Evolutionary conservation across 1,140 invertebrate species (phyloP).

Genomic region (Tetragnatha versicolor): DNA sequence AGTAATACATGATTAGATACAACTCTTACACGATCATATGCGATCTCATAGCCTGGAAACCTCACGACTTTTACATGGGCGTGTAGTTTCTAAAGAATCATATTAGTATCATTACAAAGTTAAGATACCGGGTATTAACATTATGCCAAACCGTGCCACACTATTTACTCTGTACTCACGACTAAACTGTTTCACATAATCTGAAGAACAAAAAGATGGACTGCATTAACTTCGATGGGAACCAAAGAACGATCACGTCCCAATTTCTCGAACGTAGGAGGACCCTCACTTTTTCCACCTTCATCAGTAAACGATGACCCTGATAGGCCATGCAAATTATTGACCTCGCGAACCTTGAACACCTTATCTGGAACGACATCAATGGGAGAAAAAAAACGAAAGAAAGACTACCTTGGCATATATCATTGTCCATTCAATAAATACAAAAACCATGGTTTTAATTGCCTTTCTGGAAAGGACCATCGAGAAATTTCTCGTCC

Average conservation of each 20-base stretch:
- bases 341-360: conserved; percentile 38
- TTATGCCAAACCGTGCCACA: too few relatives aligned
- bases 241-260: background rate
- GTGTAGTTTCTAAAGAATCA: too few relatives aligned
- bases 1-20: too few relatives aligned
- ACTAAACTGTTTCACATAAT: too few relatives aligned
- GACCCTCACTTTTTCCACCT: background rate
- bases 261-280: background rate
- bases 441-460: conserved; percentile 3
- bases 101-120: too few relatives aligned
- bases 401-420: conserved; percentile 44
- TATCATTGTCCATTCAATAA: conserved; percentile 8
- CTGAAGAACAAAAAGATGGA: too few relatives aligned
- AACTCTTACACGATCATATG: too few relatives aligned
- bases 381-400: background rate
- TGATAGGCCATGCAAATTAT: conserved; percentile 13
- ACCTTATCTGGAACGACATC: conserved; percentile 29
- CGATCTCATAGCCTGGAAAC: too few relatives aligned
- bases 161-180: too few relatives aligned
- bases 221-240: too few relatives aligned
- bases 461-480: conserved; percentile 9
- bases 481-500: background rate
- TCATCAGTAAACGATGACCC: conserved; percentile 6
- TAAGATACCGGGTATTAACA: too few relatives aligned
- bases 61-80: too few relatives aligned